These are phyloP conservation scores for Allolobophora icterica DNA, from an alignment of 2,888 invertebrate species.

Conservation along the genomic window DNA sequence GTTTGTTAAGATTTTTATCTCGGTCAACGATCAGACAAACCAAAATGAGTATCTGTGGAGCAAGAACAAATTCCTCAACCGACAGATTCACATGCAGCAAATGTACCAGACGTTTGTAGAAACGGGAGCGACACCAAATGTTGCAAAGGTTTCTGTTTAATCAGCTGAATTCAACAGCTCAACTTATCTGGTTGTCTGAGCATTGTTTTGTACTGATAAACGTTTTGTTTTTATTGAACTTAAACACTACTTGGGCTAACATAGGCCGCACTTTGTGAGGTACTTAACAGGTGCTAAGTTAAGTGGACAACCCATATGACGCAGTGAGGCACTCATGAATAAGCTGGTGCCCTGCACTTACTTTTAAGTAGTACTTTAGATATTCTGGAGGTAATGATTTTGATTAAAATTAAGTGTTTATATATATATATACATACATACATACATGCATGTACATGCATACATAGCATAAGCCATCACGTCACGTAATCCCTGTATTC, in stretches of 20 bases:
- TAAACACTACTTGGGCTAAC: conserved; percentile 17
- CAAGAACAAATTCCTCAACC: conserved; percentile 48
- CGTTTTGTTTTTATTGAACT: neutral
- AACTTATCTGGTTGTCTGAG: neutral
- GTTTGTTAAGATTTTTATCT: conserved; percentile 43
- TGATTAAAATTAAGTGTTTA: too few relatives aligned
- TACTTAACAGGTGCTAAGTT: neutral
- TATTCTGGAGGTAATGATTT: too few relatives aligned
- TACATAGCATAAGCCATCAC: too few relatives aligned
- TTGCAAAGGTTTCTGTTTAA: conserved; percentile 37
- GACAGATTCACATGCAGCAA: conserved; percentile 49
- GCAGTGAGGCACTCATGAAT: too few relatives aligned
- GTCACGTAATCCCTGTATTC: neutral
- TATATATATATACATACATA: too few relatives aligned
- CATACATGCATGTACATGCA: too few relatives aligned
- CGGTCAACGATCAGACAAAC: conserved; percentile 42
- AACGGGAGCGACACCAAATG: conserved; percentile 34
- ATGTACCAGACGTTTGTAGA: conserved; percentile 48
- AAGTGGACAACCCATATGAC: too few relatives aligned
- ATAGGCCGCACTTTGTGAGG: neutral
- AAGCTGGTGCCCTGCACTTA: too few relatives aligned
- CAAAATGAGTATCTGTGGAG: conserved; percentile 48
- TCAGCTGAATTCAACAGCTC: neutral
- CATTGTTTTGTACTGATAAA: neutral
- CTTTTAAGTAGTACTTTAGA: too few relatives aligned